Evolutionary conservation across 2,888 invertebrate species (phyloP), one percentile per base, ranked within the genome.

Genomic region (Hypselothyrea guttata): DNA sequence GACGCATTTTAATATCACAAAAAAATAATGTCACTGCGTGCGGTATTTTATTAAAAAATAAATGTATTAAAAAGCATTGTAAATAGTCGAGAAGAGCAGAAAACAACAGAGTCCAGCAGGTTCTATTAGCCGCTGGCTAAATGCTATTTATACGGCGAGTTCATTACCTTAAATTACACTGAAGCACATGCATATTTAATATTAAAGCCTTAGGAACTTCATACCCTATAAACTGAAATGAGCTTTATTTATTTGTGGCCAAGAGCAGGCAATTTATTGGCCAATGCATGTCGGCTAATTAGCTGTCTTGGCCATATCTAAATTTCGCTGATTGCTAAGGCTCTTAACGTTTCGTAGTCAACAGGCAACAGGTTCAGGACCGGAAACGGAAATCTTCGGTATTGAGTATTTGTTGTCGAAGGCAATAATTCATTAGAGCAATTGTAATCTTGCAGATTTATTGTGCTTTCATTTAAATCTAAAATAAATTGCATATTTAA

Each of bases 1-100:
- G 76, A 56, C 13, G 49, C 48, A 68, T 82, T 77, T 77, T 81
- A 77, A 77, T 76, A 73, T 68, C n/a, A n/a, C n/a, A 56, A 11
- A 42, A 30, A n/a, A 46, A 52, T 54, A 53, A 52, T 9, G 30
- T 12, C 52, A 46, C 76, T 53, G 60, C 71, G 54, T 65, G 78
- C 22, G 58, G 31, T 42, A 46, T 59, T 68, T 71, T 77, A 74
- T 76, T 76, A 72, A 69, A 68, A 59, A 7, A 53, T 27, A 18
- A 27, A 51, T n/a, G n/a, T n/a, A n/a, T n/a, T n/a, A n/a, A n/a
- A n/a, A n/a, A n/a, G n/a, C n/a, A n/a, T n/a, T n/a, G 38, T 1
- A 28, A 18, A 16, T 7, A 9, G 4, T 8, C n/a, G n/a, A 31
- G 18, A 15, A 37, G n/a, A 28, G 38, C 38, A 18, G 9, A 37